Percentiles rank a stretch among this genome's conserved stretches.
Conservation (phyloP, 2,888 invertebrate species). For the Pseudolycoriella hygida region DNA sequence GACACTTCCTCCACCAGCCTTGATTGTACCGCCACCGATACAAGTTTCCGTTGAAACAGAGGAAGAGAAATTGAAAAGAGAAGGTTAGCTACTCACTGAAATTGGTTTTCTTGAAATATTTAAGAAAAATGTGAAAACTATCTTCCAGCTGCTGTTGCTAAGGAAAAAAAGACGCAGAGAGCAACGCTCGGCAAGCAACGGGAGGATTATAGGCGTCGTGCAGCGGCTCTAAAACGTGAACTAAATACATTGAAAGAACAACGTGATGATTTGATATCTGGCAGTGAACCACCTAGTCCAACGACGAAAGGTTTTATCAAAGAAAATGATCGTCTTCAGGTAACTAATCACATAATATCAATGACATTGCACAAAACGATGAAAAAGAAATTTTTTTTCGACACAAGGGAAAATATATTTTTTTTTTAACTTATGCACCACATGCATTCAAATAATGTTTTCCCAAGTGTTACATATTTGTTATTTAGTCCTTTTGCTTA, state of each 20-base stretch:
- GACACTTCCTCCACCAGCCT: background rate
- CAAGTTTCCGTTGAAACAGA: constrained; percentile 7
- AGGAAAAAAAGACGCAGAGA: constrained; percentile 67
- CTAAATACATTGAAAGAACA: constrained; percentile 62
- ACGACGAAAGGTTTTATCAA: constrained; percentile 63
- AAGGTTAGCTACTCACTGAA: constrained; percentile 18
- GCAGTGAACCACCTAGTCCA: constrained; percentile 50
- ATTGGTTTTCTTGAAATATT: background rate
- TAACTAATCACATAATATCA: constrained; percentile 25
- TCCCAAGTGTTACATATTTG: background rate
- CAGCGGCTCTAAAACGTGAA: constrained; percentile 53
- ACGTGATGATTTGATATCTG: constrained; percentile 49
- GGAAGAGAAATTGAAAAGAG: constrained; percentile 18
- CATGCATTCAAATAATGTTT: background rate
- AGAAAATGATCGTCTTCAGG: constrained; percentile 73
- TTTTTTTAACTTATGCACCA: background rate
- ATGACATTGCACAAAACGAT: too few species aligned
- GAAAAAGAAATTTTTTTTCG: constrained; percentile 2
- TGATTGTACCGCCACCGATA: background rate
- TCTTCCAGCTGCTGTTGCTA: constrained; percentile 45
- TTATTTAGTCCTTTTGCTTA: too few species aligned
- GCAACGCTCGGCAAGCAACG: constrained; percentile 63
- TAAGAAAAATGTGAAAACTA: background rate
- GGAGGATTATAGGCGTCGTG: constrained; percentile 64
- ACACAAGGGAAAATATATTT: background rate